These are phyloP conservation scores for Amphibalanus amphitrite DNA, from an alignment of 1,140 invertebrate species.

Conservation along the genomic window DNA sequence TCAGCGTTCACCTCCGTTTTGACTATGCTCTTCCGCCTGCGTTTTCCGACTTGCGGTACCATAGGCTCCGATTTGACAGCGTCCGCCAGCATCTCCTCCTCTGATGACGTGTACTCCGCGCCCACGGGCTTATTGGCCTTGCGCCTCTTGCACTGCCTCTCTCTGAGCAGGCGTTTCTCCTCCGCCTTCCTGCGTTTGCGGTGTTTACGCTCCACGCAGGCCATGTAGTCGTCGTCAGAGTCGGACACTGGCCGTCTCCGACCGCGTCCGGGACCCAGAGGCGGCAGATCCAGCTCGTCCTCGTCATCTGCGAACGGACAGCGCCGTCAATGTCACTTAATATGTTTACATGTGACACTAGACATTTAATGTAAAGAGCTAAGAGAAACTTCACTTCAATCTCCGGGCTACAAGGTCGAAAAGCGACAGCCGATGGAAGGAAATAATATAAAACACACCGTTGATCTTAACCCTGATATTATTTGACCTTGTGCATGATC, in stretches of 20 bases:
- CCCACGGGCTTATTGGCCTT: background rate
- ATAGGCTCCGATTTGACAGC: background rate
- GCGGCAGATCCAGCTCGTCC: background rate
- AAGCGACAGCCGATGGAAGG: no score
- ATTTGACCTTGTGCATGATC: no score
- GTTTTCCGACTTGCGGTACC: no score
- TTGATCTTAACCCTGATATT: no score
- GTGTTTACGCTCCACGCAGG: background rate
- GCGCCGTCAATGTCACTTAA: background rate
- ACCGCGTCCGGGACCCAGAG: background rate
- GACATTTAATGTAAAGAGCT: no score
- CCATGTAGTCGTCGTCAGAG: background rate
- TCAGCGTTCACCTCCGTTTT: no score
- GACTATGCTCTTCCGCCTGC: no score
- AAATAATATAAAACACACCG: no score
- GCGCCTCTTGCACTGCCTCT: background rate
- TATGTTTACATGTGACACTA: no score
- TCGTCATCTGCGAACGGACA: background rate
- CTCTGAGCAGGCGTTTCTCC: background rate
- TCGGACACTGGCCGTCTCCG: background rate
- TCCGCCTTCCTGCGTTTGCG: background rate
- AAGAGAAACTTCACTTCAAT: no score
- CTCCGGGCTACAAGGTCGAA: no score
- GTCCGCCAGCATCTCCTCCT: background rate
- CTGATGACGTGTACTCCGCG: background rate